Conservation (phyloP, 1,140 invertebrate species). For the Hormaphis cornu region DNA sequence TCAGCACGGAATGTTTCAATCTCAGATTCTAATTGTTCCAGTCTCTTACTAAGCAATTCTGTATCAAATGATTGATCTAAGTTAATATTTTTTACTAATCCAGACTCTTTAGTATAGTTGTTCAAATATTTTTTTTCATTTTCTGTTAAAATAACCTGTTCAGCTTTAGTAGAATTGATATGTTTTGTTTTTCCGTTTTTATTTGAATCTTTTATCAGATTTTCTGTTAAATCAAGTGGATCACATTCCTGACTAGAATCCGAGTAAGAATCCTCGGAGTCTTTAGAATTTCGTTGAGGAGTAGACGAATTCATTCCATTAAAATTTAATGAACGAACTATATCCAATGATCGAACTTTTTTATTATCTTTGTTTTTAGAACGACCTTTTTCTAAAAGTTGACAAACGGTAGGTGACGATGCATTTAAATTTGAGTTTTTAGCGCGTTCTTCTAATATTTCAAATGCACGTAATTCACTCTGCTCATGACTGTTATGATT, state of each 20-base stretch:
- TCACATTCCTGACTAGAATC: slow-evolving; percentile 9
- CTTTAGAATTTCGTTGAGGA: not conserved
- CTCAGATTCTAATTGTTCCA: slow-evolving; percentile 57
- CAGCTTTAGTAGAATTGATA: not conserved
- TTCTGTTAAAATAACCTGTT: not conserved
- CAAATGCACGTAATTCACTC: slow-evolving; percentile 58
- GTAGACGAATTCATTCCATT: slow-evolving; percentile 9
- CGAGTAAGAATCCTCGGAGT: slow-evolving; percentile 1
- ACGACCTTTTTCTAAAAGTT: slow-evolving; percentile 45
- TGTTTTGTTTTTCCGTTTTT: not conserved
- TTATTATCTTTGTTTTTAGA: slow-evolving; percentile 45
- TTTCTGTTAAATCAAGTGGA: slow-evolving; percentile 17
- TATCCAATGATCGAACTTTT: slow-evolving; percentile 34
- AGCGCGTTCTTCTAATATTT: slow-evolving; percentile 58
- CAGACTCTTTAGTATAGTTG: not conserved
- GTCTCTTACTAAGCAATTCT: slow-evolving; percentile 38
- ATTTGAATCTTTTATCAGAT: not conserved
- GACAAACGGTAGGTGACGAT: slow-evolving; percentile 53
- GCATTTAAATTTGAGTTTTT: slow-evolving; percentile 61
- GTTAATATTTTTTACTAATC: not conserved
- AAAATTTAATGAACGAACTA: slow-evolving; percentile 17
- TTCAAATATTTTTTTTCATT: slow-evolving; percentile 32
- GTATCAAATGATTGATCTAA: slow-evolving; percentile 26
- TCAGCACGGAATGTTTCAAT: slow-evolving; percentile 58
- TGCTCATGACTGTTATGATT: slow-evolving; percentile 42